Percentiles rank a stretch among this genome's conserved stretches.
phyloP scores from a whole-genome alignment of 2,113 vertebrate genomes.

The Canis aureus region DNA sequence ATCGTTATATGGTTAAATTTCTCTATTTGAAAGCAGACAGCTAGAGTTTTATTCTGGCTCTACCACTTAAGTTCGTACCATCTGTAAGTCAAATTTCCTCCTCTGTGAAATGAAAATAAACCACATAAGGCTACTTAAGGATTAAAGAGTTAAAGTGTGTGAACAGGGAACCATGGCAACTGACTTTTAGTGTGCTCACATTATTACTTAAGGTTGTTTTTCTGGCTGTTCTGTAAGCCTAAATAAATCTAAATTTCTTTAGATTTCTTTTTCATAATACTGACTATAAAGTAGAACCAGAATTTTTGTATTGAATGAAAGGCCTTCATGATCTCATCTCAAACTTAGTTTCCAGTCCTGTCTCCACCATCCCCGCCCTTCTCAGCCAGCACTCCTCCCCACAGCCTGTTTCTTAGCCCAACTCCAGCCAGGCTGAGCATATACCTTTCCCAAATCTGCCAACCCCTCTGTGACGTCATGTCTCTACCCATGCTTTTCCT shows the following conservation, averaged over 20 bases:
- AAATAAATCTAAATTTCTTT: neutral
- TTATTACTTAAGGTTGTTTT: neutral
- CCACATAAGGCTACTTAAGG: neutral
- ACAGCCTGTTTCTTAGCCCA: neutral
- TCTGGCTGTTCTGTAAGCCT: neutral
- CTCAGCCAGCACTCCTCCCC: neutral
- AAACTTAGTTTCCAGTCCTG: neutral
- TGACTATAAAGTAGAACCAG: neutral
- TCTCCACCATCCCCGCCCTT: rapidly evolving
- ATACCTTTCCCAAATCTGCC: neutral
- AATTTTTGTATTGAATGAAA: neutral
- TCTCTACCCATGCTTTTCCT: rapidly evolving
- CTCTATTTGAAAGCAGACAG: neutral
- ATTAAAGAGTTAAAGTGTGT: neutral
- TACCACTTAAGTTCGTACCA: neutral
- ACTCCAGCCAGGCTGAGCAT: rapidly evolving
- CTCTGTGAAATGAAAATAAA: neutral
- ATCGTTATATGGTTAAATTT: neutral
- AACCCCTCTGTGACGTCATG: neutral
- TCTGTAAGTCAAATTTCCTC: neutral
- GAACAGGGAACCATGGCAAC: neutral
- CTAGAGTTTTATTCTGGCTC: neutral
- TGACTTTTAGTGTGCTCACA: neutral
- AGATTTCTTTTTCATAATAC: neutral
- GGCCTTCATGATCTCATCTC: neutral